These are phyloP conservation scores for Gallinago solitaria DNA, from an alignment of 2,797 vertebrate species.

Conservation along the genomic window DNA sequence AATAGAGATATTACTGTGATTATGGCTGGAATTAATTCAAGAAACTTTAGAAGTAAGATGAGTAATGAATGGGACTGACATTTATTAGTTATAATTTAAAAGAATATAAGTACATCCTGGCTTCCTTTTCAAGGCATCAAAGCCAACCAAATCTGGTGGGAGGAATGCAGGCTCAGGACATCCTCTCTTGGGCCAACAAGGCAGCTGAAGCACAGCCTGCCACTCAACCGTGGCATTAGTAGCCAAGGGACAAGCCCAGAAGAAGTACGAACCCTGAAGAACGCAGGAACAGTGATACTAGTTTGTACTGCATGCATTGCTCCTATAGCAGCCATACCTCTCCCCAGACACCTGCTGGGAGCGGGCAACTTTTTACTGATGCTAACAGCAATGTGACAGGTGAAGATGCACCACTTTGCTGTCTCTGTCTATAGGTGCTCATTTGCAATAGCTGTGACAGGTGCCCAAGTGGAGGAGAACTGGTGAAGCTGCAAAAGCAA, in stretches of 20 bases:
- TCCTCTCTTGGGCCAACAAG: neutral
- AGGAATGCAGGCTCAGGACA: neutral
- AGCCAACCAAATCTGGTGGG: neutral
- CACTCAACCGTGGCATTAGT: neutral
- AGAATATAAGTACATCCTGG: constrained; percentile 20
- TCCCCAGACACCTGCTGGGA: neutral
- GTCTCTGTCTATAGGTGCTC: neutral
- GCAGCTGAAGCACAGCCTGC: neutral
- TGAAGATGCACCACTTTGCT: neutral
- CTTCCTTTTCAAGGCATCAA: constrained; percentile 3
- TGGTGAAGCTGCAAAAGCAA: neutral
- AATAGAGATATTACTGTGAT: constrained; percentile 70
- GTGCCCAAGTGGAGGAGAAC: neutral
- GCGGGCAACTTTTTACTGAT: neutral
- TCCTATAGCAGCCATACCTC: neutral
- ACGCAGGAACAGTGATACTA: neutral
- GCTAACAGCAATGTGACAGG: neutral
- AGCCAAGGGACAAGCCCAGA: neutral
- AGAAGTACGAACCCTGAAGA: neutral
- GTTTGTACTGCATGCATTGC: neutral
- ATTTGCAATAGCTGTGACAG: neutral
- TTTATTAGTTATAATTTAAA: constrained; percentile 56
- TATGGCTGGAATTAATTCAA: constrained; percentile 75
- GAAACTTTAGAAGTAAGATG: constrained; percentile 61
- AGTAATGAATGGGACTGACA: constrained; percentile 64